These are phyloP conservation scores for Cryptops parisi DNA, from an alignment of 2,888 invertebrate genomes.

Conservation along the genomic window DNA sequence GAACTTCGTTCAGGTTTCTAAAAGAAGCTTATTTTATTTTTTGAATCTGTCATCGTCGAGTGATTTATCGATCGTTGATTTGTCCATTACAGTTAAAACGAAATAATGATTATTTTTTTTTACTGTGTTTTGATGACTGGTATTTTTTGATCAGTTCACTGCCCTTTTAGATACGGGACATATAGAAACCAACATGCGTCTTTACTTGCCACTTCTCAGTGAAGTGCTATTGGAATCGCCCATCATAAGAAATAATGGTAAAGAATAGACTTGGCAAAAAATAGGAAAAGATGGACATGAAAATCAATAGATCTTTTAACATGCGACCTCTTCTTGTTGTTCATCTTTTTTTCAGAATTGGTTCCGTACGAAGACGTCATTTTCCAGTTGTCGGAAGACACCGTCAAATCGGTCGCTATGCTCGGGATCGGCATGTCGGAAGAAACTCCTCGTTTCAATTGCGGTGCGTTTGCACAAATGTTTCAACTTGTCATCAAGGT, in stretches of 20 bases:
- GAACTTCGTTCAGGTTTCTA: conserved; percentile 75
- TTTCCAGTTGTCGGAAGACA: conserved; percentile 59
- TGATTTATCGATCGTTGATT: too few species aligned
- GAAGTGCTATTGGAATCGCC: conserved; percentile 64
- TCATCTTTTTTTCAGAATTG: conserved; percentile 14
- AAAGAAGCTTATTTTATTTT: too few species aligned
- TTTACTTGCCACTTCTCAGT: conserved; percentile 58
- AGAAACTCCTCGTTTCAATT: conserved; percentile 5
- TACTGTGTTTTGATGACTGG: conserved; percentile 15
- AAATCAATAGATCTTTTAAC: too few species aligned
- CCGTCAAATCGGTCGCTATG: conserved; percentile 44
- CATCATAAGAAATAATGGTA: conserved; percentile 39
- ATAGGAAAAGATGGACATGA: too few species aligned
- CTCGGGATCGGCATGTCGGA: conserved; percentile 41
- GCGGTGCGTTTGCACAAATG: conserved; percentile 11
- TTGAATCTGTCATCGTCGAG: too few species aligned
- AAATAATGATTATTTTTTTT: too few species aligned
- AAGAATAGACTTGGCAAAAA: conserved; percentile 27
- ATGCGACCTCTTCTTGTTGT: too few species aligned
- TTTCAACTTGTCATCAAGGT: conserved; percentile 12
- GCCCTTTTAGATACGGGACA: conserved; percentile 52
- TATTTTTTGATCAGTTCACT: conserved; percentile 43
- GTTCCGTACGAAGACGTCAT: conserved; percentile 55
- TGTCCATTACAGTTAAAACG: too few species aligned
- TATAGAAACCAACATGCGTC: conserved; percentile 43